Evolutionary conservation across 2,888 invertebrate species (phyloP).

Genomic region (Ennomos quercinarius): DNA sequence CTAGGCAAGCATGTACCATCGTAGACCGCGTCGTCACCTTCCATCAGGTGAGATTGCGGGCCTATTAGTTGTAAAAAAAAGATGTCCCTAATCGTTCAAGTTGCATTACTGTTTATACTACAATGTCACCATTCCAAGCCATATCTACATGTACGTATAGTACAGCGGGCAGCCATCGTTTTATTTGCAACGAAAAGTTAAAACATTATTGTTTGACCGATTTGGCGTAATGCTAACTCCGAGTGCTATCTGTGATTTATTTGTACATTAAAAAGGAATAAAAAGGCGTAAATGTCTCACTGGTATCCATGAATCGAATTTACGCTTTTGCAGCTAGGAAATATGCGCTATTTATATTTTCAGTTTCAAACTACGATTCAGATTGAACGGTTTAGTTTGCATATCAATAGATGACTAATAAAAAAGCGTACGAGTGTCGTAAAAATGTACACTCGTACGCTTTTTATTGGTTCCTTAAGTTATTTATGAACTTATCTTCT

Average conservation of each 20-base stretch:
- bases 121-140: neutral
- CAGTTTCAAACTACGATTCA: neutral
- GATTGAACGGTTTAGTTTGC: too few relatives aligned
- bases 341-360: neutral
- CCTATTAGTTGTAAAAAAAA: too few relatives aligned
- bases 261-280: slow-evolving; percentile 26
- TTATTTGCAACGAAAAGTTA: slow-evolving; percentile 41
- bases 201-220: slow-evolving; percentile 57
- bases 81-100: too few relatives aligned
- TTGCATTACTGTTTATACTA: neutral
- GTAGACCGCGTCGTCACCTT: too few relatives aligned
- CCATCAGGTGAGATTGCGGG: too few relatives aligned
- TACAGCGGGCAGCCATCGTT: slow-evolving; percentile 3
- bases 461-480: too few relatives aligned
- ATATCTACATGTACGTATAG: neutral
- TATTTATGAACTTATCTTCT: too few relatives aligned
- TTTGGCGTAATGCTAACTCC: slow-evolving; percentile 50
- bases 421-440: too few relatives aligned
- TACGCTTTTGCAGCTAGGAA: neutral
- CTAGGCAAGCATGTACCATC: too few relatives aligned
- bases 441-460: too few relatives aligned
- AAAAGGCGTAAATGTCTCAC: slow-evolving; percentile 8
- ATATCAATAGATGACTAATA: too few relatives aligned
- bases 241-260: slow-evolving; percentile 43
- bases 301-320: slow-evolving; percentile 2